Conservation (phyloP, 37 sponge, comb jelly and placozoan species). For the Hexactinellida sp. region DNA sequence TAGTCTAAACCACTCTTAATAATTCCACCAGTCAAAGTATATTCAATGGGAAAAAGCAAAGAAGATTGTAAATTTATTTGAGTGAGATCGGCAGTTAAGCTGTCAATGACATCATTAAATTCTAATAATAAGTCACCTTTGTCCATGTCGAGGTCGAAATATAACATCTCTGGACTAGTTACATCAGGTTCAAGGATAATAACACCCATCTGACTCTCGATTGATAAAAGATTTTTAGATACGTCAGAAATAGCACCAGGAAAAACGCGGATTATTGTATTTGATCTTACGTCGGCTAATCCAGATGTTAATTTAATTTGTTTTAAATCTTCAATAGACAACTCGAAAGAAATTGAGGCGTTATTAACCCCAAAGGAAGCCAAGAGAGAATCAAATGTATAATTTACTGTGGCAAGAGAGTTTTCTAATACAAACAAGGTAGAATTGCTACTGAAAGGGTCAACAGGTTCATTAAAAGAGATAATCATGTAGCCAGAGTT, state of each 20-base stretch:
- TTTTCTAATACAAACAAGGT: constrained; percentile 30
- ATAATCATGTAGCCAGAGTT: constrained; percentile 48
- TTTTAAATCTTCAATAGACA: constrained; percentile 49
- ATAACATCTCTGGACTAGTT: constrained; percentile 33
- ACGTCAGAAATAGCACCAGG: constrained; percentile 37
- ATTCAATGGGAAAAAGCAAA: not conserved
- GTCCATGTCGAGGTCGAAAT: constrained; percentile 47
- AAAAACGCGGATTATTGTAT: constrained; percentile 26
- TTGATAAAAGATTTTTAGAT: constrained; percentile 35
- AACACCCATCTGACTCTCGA: constrained; percentile 23
- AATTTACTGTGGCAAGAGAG: not conserved
- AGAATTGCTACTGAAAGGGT: constrained; percentile 42
- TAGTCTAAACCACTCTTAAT: constrained; percentile 1
- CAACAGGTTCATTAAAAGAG: constrained; percentile 65
- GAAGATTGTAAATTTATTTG: not conserved
- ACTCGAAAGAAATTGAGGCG: constrained; percentile 19
- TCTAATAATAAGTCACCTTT: constrained; percentile 32
- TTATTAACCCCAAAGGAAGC: not conserved
- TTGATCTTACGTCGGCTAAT: constrained; percentile 28
- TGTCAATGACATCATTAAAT: constrained; percentile 44
- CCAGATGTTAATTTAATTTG: constrained; percentile 32
- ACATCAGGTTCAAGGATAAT: constrained; percentile 27
- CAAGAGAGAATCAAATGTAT: not conserved
- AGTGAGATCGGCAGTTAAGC: constrained; percentile 22
- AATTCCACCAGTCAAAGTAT: constrained; percentile 53